Base-by-base conservation (phyloP, 2,797 vertebrate species). In the Chromis chromis region DNA sequence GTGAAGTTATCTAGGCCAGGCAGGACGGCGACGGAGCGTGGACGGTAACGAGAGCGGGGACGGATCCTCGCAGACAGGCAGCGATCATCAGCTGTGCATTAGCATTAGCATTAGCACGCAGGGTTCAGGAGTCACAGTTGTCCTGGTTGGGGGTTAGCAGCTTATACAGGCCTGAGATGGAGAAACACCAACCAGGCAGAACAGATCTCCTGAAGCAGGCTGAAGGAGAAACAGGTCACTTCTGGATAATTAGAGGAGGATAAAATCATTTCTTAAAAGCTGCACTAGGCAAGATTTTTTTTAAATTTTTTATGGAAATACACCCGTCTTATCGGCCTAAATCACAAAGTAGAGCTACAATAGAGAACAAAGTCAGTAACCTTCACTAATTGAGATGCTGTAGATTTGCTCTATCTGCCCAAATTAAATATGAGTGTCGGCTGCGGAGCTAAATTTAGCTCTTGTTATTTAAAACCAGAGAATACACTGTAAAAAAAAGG, bases 211-310 rank as follows among this genome's bases (percentile, higher is more conserved):
- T 19, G n/a, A 44, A 24, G 28, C 3, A 46, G 63, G 39, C 69
- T 72, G 76, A 81, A 76, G 65, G 82, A 86, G 64, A 78, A 68
- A 73, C 33, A 21, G 75, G 82, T 81, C 57, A 57, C 56, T 60
- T 14, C 16, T 5, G n/a, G 76, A 65, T 82, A 65, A 86, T 78
- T 70, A 82, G 17, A 66, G 48, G 19, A 22, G 65, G 39, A 76
- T 64, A 69, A 69, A 68, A 22, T 44, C 0, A 0, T 44, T 46
- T 42, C 40, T 71, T 53, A 28, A 82, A 58, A 61, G 40, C 39
- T 74, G 39, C 28, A 55, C 60, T 16, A 14, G 48, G 55, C 49
- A 61, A 33, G 53, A n/a, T 13, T 0, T 36, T 31, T 68, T 17
- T 4, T 6, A 6, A 19, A 19, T 44, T 17, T 46, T 46, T 46